Evolutionary conservation across 2,888 invertebrate genomes (phyloP).

Genomic region (Bellardia pandia): DNA sequence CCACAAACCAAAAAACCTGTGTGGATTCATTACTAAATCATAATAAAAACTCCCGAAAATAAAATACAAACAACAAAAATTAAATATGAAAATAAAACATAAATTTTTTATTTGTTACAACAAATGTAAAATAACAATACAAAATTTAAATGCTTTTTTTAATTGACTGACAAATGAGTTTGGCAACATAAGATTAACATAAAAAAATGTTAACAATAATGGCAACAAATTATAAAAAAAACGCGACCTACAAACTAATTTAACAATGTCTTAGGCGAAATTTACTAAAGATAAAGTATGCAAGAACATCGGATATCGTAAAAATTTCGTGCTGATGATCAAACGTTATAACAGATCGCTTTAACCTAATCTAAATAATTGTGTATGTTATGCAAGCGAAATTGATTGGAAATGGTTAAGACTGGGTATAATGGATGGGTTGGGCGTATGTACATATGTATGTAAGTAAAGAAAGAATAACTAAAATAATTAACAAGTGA

Average conservation of each 20-base stretch:
- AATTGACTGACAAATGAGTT: background rate
- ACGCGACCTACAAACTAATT: conserved; percentile 19
- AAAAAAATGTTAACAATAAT: background rate
- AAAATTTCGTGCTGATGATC: background rate
- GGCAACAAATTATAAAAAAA: background rate
- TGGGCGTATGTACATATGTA: background rate
- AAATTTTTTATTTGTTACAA: conserved; percentile 12
- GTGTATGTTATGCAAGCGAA: background rate
- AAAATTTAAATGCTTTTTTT: background rate
- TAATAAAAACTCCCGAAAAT: background rate
- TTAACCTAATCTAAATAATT: background rate
- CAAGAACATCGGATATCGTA: background rate
- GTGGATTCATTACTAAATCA: background rate
- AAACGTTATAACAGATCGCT: background rate
- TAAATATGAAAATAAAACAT: conserved; percentile 6
- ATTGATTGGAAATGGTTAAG: background rate
- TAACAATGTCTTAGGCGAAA: background rate
- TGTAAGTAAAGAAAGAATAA: background rate
- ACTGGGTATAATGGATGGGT: background rate
- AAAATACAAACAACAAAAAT: background rate
- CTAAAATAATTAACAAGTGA: conserved; percentile 47
- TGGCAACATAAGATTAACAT: conserved; percentile 6
- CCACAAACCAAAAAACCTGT: background rate
- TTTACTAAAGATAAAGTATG: background rate
- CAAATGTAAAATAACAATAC: background rate